These are phyloP conservation scores for Heterocephalus glaber DNA, from an alignment of 2,113 vertebrate species.

Conservation along the genomic window DNA sequence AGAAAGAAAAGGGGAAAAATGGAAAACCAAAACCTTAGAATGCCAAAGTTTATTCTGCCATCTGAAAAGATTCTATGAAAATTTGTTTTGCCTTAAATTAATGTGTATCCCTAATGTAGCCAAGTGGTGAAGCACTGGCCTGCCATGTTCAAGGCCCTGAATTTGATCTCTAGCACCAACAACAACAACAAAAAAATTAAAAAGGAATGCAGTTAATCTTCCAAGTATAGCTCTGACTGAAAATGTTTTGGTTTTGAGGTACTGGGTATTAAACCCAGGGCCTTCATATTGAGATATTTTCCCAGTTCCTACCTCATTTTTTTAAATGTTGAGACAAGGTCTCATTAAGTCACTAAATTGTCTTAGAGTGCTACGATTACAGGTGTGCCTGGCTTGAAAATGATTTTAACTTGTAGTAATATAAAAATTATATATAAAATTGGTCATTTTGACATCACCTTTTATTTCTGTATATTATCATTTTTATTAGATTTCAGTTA, in stretches of 20 bases:
- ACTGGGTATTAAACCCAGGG: neutral
- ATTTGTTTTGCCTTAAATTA: neutral
- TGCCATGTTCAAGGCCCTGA: neutral
- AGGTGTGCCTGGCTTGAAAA: neutral
- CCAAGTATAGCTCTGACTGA: neutral
- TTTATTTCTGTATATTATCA: neutral
- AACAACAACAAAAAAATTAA: neutral
- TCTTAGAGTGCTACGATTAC: neutral
- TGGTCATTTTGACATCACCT: neutral
- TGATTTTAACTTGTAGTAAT: neutral
- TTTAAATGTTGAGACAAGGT: neutral
- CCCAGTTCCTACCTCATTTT: neutral
- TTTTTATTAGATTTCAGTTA: neutral
- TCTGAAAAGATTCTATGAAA: constrained; percentile 25
- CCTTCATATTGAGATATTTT: neutral
- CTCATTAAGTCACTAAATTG: neutral
- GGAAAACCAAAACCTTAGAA: neutral
- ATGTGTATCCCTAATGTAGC: neutral
- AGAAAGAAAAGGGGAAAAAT: neutral
- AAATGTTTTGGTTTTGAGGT: neutral
- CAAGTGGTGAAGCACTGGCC: neutral
- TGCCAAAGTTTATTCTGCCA: neutral
- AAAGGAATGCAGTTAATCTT: neutral
- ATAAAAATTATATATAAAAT: neutral
- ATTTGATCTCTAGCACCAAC: neutral